A percentile compares a stretch with the other conserved stretches of the same genome.
phyloP scores from a whole-genome alignment of 2,888 invertebrate genomes.

The Lordiphosa andalusiaca region DNA sequence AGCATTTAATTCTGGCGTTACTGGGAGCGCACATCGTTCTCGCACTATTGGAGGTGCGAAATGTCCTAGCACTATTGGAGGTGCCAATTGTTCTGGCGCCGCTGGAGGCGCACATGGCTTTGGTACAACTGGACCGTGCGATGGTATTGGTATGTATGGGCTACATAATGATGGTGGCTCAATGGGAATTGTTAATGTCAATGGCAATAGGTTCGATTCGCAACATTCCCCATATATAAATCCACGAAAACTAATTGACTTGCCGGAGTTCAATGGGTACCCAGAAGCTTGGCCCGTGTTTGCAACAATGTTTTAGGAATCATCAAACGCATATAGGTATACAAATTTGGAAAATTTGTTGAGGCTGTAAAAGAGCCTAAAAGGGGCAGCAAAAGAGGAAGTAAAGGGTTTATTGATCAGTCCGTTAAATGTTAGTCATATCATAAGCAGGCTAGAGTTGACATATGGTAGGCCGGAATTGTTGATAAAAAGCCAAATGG shows the following conservation, averaged over 20 bases:
- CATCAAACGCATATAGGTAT: neutral
- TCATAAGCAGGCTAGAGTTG: neutral
- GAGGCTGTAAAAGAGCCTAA: neutral
- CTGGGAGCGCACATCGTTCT: no score
- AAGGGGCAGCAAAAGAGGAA: neutral
- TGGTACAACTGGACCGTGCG: no score
- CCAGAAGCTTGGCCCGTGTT: no score
- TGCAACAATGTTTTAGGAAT: slow-evolving; percentile 2
- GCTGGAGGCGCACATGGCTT: no score
- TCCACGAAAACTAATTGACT: neutral
- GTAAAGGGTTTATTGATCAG: slow-evolving; percentile 1
- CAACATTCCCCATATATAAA: neutral
- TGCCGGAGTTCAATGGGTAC: neutral
- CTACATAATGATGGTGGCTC: no score
- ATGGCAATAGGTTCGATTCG: neutral
- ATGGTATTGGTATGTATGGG: no score
- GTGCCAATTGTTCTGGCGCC: no score
- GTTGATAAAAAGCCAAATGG: slow-evolving; percentile 1
- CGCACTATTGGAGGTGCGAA: neutral
- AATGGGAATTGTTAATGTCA: neutral
- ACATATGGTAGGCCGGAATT: slow-evolving; percentile 5
- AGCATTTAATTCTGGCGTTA: no score
- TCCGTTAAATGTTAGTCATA: neutral
- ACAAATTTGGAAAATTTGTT: neutral
- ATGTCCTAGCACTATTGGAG: neutral